phyloP scores from a whole-genome alignment of 2,113 vertebrate species.

The Corythornis cristatus region DNA sequence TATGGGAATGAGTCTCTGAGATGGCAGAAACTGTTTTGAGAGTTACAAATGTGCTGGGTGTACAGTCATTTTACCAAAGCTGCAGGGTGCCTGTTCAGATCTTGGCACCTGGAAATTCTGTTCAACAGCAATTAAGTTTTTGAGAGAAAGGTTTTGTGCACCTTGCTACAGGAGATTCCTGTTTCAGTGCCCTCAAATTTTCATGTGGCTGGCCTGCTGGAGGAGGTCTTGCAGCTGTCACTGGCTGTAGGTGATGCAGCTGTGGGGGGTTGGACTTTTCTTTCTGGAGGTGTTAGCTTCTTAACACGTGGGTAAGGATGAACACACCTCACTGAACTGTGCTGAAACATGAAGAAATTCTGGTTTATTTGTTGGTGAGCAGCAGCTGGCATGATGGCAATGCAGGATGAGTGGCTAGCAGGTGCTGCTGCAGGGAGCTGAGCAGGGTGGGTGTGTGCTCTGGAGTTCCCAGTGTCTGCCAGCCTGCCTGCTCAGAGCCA shows the following conservation, averaged over 20 bases:
- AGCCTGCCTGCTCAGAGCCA: not conserved
- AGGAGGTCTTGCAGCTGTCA: not conserved
- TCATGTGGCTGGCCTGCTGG: not conserved
- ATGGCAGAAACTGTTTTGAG: not conserved
- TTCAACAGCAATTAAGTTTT: not conserved
- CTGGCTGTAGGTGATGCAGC: not conserved
- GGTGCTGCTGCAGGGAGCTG: not conserved
- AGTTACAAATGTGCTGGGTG: not conserved
- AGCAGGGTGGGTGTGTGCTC: not conserved
- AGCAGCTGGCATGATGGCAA: not conserved
- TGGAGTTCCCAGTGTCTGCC: not conserved
- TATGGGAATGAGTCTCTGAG: not conserved
- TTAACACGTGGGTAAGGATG: not conserved
- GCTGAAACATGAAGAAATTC: not conserved
- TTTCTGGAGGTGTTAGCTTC: not conserved
- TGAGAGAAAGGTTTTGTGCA: not conserved
- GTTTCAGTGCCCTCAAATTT: not conserved
- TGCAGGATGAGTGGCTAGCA: not conserved
- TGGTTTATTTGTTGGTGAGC: not conserved
- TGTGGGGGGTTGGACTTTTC: not conserved
- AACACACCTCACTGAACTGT: not conserved
- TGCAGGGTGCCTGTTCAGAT: not conserved
- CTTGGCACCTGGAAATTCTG: not conserved
- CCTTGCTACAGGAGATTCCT: not conserved
- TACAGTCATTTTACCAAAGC: not conserved